phyloP scores from a whole-genome alignment of 2,888 invertebrate species.

The Muscina levida region DNA sequence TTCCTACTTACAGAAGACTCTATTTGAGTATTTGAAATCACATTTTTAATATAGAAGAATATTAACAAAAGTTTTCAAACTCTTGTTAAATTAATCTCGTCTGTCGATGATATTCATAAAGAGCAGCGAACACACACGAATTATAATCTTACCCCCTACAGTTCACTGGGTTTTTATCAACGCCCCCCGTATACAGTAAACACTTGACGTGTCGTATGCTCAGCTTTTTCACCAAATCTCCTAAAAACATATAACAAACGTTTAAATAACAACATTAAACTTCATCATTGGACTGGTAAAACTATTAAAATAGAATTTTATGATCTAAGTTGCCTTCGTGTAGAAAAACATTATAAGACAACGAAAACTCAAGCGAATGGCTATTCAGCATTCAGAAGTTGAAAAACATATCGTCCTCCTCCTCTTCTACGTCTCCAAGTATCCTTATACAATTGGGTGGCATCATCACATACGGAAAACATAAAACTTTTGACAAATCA shows the following conservation, averaged over 20 bases:
- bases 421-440: background rate
- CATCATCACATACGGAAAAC: slow-evolving; percentile 4
- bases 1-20: no score
- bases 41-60: no score
- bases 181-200: no score
- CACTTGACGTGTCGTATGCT: background rate
- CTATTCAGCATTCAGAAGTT: background rate
- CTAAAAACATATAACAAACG: slow-evolving; percentile 20
- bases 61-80: no score
- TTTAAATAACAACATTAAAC: slow-evolving; percentile 16
- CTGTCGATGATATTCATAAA: no score
- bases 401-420: slow-evolving; percentile 6
- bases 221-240: background rate
- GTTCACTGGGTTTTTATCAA: no score
- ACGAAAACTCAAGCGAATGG: background rate
- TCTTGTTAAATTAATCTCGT: no score
- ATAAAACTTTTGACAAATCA: slow-evolving; percentile 54
- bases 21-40: no score
- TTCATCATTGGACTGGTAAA: slow-evolving; percentile 27
- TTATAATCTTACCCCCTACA: no score
- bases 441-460: background rate
- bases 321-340: slow-evolving; percentile 1
- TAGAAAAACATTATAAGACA: background rate
- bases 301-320: slow-evolving; percentile 27
- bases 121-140: no score